Percentiles rank a stretch among this genome's conserved stretches.
Conservation (phyloP, 2,113 vertebrate species). For the Chrysochloris asiatica region DNA sequence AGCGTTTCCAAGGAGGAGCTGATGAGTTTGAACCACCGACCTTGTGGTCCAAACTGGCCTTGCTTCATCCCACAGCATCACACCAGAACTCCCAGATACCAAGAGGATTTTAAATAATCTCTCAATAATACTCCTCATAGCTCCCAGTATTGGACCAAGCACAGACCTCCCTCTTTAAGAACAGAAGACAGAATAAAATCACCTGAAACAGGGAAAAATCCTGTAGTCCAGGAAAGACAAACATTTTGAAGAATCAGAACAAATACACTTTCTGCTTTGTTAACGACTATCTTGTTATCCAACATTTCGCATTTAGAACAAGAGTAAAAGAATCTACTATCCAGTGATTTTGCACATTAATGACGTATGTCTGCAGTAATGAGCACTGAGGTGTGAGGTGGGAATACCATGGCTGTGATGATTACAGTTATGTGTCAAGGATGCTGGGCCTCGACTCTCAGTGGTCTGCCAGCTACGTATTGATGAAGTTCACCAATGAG, state of each 20-base stretch:
- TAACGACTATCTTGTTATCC: neutral
- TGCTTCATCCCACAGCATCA: too few relatives aligned
- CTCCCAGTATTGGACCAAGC: neutral
- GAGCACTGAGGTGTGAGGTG: neutral
- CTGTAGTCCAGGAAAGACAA: neutral
- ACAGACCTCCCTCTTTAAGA: neutral
- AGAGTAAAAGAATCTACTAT: neutral
- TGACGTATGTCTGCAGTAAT: neutral
- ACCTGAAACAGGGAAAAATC: neutral
- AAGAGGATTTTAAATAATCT: conserved; percentile 33
- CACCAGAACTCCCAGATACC: too few relatives aligned
- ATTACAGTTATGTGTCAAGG: neutral
- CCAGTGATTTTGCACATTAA: neutral
- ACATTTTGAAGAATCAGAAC: conserved; percentile 41
- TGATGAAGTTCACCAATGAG: neutral
- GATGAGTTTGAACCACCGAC: too few relatives aligned
- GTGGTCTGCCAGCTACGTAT: too few relatives aligned
- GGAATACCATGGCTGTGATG: neutral
- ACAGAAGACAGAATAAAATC: conserved; percentile 17
- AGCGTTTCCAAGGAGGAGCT: too few relatives aligned
- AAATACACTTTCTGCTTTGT: neutral
- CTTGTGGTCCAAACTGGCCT: too few relatives aligned
- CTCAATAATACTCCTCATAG: neutral
- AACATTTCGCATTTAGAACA: neutral
- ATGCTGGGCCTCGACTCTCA: neutral